phyloP scores from a whole-genome alignment of 2,888 invertebrate genomes.

The Heliconius ismenius region DNA sequence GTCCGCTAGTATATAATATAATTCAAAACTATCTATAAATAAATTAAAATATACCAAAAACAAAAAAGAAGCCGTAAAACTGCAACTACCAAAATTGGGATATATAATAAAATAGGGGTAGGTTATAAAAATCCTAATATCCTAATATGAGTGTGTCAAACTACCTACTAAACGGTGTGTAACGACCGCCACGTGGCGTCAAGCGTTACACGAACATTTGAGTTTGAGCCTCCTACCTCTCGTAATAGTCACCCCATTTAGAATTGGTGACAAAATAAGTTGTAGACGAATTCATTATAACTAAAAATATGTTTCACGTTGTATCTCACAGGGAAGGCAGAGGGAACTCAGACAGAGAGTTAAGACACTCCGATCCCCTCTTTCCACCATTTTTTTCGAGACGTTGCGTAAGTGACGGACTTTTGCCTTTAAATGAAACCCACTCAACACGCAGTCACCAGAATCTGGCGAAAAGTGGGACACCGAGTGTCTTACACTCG shows the following conservation, averaged over 20 bases:
- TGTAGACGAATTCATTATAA: not conserved
- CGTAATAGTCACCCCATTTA: slow-evolving; percentile 1
- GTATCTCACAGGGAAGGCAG: too few relatives aligned
- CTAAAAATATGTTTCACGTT: not conserved
- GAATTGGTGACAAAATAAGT: slow-evolving; percentile 5
- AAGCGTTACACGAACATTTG: slow-evolving; percentile 2
- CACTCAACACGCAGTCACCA: too few relatives aligned
- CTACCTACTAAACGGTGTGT: slow-evolving; percentile 34
- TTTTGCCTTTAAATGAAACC: too few relatives aligned
- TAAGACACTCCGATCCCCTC: too few relatives aligned
- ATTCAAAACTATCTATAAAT: too few relatives aligned
- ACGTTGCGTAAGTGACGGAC: too few relatives aligned
- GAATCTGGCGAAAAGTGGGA: too few relatives aligned
- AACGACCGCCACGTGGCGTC: slow-evolving; percentile 43
- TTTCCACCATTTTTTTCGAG: too few relatives aligned
- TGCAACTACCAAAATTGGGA: not conserved
- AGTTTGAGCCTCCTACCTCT: slow-evolving; percentile 2
- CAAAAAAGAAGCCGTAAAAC: not conserved
- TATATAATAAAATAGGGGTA: slow-evolving; percentile 6
- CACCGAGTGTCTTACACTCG: too few relatives aligned
- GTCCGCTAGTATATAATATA: too few relatives aligned
- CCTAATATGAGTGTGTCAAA: slow-evolving; percentile 31
- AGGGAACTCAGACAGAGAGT: too few relatives aligned
- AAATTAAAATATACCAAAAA: too few relatives aligned
- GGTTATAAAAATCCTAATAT: slow-evolving; percentile 19